Conservation (phyloP, 1,140 invertebrate genomes). For the Lethrus apterus region DNA sequence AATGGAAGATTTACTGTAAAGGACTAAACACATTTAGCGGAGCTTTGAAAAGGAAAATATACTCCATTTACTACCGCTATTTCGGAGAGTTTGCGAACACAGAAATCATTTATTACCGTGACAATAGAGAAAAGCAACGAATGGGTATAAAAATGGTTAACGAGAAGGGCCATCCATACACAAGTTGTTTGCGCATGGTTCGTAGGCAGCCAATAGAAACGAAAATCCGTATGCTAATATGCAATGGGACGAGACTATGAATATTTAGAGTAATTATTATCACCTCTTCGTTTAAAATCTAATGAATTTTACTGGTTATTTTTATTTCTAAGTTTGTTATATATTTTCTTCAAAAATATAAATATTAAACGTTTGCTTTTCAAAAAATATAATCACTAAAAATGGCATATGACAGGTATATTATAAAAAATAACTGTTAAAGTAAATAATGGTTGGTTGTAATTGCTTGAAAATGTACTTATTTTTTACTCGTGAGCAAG, state of each 20-base stretch:
- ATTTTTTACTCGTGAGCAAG: too few relatives aligned
- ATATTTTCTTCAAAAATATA: too few relatives aligned
- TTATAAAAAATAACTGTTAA: too few relatives aligned
- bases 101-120: slow-evolving; percentile 25
- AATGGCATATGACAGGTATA: too few relatives aligned
- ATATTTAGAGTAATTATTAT: slow-evolving; percentile 9
- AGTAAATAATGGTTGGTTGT: too few relatives aligned
- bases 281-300: too few relatives aligned
- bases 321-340: too few relatives aligned
- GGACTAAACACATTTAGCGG: slow-evolving; percentile 10
- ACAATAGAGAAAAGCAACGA: slow-evolving; percentile 24
- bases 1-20: slow-evolving; percentile 7
- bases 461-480: too few relatives aligned
- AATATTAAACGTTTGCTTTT: too few relatives aligned
- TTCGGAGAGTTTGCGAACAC: slow-evolving; percentile 18
- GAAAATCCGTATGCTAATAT: slow-evolving; percentile 4
- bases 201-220: slow-evolving; percentile 9
- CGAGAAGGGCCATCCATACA: slow-evolving; percentile 18
- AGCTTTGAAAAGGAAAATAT: slow-evolving; percentile 20
- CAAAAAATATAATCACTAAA: too few relatives aligned
- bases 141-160: slow-evolving; percentile 26
- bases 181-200: slow-evolving; percentile 20
- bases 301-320: too few relatives aligned
- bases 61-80: slow-evolving; percentile 21
- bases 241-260: slow-evolving; percentile 12